Evolutionary conservation across 1,140 invertebrate species (phyloP), one percentile per base, ranked within the genome.

Genomic region (Drosophila sturtevanti): DNA sequence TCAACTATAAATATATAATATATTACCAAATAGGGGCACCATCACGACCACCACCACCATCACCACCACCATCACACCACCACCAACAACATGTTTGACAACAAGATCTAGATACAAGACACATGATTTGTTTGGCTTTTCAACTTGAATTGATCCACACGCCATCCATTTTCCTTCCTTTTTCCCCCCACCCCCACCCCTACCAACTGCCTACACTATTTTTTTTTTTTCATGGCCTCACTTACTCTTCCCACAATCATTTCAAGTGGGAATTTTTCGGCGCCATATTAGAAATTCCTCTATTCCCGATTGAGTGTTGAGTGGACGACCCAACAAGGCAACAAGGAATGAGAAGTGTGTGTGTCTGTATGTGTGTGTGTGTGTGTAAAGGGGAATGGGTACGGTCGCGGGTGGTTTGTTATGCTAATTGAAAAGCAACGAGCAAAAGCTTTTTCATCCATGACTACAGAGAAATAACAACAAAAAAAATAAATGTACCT

Each of bases 361-460:
- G 7, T 31, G 6, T 31, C 0, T 31, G 6, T 7, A 6, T 31
- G 5, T 31, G 27, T 3, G 27, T 6, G 27, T 4, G 27, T 6
- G 27, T 6, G 6, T 6, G 7, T 31, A 4, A 31, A 31, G 27
- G 27, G 44, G 61, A 48, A 48, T 48, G 64, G 51, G n/a, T n/a
- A n/a, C n/a, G 65, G 22, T 35, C 37, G 38, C 16, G 34, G 34
- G 44, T 77, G 77, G 81, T 86, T 84, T 85, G 81, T 85, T 86
- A 85, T 86, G 81, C 81, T 85, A 86, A 85, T 85, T 85, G 81
- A 85, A 85, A 64, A 77, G 73, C 61, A 75, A 72, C 70, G 51
- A 72, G 63, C 41, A 75, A 71, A 82, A 75, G 70, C 70, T 85
- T 74, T 73, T 68, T 68, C 66, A 77, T 52, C 61, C 68, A 68